Percentiles rank a stretch among this genome's conserved stretches.
Conservation (phyloP, 37 sponge, comb jelly and placozoan species). For the Hexactinellida sp. region DNA sequence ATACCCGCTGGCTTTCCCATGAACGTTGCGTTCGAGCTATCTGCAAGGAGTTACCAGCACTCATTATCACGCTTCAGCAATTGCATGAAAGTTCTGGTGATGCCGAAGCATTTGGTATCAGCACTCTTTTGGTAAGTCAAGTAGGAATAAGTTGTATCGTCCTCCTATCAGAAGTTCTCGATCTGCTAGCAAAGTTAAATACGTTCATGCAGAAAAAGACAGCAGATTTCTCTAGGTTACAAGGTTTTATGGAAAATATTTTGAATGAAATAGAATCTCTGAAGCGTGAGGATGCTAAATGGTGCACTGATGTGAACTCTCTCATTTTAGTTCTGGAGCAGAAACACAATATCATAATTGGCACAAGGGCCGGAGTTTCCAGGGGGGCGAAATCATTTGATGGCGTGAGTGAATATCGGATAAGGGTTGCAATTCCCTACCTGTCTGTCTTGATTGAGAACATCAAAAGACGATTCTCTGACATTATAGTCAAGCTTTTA, state of each 20-base stretch:
- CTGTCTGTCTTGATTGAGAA: not conserved
- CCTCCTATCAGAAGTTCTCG: slow-evolving; percentile 24
- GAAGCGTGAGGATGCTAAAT: not conserved
- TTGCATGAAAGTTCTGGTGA: slow-evolving; percentile 30
- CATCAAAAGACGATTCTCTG: not conserved
- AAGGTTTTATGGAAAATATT: not conserved
- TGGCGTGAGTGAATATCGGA: not conserved
- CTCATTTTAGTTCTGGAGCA: not conserved
- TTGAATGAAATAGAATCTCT: not conserved
- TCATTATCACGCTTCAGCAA: slow-evolving; percentile 18
- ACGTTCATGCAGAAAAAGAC: slow-evolving; percentile 15
- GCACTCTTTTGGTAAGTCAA: not conserved
- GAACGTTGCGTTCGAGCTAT: slow-evolving; percentile 25
- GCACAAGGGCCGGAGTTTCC: not conserved
- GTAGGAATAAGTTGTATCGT: slow-evolving; percentile 15
- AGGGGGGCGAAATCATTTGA: not conserved
- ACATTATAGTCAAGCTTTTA: not conserved
- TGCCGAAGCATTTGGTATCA: slow-evolving; percentile 42
- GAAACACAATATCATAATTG: not conserved
- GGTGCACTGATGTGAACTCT: not conserved
- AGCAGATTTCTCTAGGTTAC: slow-evolving; percentile 20
- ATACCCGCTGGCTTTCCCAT: slow-evolving; percentile 30
- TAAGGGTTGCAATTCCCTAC: not conserved
- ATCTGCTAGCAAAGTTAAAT: slow-evolving; percentile 18
- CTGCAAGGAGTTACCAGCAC: slow-evolving; percentile 10